Percentiles rank a stretch among this genome's conserved stretches.
These are phyloP conservation scores for Pachyuromys duprasi DNA, from an alignment of 2,797 vertebrate species.

Conservation along the genomic window DNA sequence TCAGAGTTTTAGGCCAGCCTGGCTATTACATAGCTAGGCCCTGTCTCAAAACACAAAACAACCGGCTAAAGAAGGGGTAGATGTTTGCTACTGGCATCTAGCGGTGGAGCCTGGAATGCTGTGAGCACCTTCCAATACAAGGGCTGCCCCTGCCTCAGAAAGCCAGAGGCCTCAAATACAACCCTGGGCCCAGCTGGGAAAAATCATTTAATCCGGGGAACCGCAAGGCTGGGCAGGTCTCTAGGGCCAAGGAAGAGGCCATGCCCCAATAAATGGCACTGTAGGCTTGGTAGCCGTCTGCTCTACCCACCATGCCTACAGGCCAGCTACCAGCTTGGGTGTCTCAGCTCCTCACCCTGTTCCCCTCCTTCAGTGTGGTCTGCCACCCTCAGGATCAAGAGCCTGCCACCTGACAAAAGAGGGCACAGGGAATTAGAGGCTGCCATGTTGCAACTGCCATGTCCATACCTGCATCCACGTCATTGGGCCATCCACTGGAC, in stretches of 20 bases:
- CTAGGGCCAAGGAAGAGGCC: background rate
- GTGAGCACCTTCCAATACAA: background rate
- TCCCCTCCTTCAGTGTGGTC: background rate
- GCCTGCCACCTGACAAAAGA: background rate
- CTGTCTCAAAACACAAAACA: background rate
- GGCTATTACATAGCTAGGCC: background rate
- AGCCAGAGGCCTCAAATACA: background rate
- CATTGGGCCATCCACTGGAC: slow-evolving; percentile 96
- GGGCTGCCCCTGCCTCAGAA: background rate
- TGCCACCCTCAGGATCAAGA: background rate
- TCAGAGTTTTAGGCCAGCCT: background rate
- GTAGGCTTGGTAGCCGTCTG: background rate
- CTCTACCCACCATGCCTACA: background rate
- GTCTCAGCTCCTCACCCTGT: background rate
- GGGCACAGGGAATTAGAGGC: background rate
- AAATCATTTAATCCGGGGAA: background rate
- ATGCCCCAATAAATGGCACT: background rate
- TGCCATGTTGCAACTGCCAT: fast-evolving
- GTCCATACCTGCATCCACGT: slow-evolving; percentile 94
- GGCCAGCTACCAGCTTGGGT: background rate
- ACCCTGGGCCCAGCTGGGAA: background rate
- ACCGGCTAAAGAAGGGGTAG: background rate
- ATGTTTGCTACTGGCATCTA: background rate
- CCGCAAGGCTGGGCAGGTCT: background rate
- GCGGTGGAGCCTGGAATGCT: background rate